Evolutionary conservation across 1,140 invertebrate genomes (phyloP).

Genomic region (Periplaneta americana): DNA sequence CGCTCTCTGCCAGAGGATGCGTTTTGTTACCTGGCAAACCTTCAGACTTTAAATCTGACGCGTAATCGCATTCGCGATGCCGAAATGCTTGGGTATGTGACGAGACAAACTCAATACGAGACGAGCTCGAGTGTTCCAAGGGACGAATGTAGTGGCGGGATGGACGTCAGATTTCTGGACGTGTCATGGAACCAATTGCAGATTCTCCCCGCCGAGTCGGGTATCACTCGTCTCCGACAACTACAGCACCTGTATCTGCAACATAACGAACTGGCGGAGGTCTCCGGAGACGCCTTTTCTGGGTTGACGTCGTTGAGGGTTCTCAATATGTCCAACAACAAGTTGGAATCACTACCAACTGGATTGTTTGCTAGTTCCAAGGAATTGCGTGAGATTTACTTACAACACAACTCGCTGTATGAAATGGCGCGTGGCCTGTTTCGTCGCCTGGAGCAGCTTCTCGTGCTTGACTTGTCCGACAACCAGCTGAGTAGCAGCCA

Average conservation of each 20-base stretch:
- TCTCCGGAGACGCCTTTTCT: constrained; percentile 68
- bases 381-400: constrained; percentile 75
- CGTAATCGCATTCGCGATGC: constrained; percentile 69
- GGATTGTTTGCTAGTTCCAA: constrained; percentile 68
- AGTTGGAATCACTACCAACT: constrained; percentile 67
- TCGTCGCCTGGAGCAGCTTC: constrained; percentile 72
- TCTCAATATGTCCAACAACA: constrained; percentile 80
- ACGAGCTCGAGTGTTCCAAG: constrained; percentile 31
- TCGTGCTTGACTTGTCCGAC: constrained; percentile 78
- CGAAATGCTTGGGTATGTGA: constrained; percentile 62
- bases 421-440: constrained; percentile 77
- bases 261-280: constrained; percentile 75
- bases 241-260: constrained; percentile 72
- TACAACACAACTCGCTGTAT: constrained; percentile 73
- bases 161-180: constrained; percentile 64
- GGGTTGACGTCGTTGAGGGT: constrained; percentile 68
- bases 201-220: constrained; percentile 61
- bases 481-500: constrained; percentile 80
- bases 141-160: constrained; percentile 39
- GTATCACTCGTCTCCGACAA: constrained; percentile 61
- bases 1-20: constrained; percentile 63
- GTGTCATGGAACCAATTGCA: constrained; percentile 72
- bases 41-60: constrained; percentile 79
- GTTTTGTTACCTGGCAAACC: constrained; percentile 68
- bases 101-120: constrained; percentile 39